A percentile compares a stretch with the other conserved stretches of the same genome.
Evolutionary conservation across 2,113 vertebrate genomes (phyloP).

Genomic region (Fulmarus glacialis): DNA sequence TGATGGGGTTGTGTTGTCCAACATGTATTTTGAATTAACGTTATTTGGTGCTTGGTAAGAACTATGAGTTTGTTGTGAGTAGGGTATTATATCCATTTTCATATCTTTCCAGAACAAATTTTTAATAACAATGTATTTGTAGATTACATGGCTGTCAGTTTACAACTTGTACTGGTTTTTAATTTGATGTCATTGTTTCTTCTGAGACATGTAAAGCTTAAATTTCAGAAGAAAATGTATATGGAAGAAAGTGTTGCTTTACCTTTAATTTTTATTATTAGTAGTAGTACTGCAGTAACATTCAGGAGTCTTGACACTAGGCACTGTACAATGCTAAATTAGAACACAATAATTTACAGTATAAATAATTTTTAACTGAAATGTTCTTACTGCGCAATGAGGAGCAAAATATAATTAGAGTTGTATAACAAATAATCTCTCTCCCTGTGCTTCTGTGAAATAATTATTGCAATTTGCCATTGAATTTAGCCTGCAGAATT

Average conservation of each 20-base stretch:
- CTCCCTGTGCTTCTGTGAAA: not conserved
- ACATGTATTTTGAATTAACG: not conserved
- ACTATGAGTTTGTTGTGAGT: not conserved
- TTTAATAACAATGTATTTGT: not conserved
- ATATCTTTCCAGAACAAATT: not conserved
- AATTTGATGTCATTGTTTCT: not conserved
- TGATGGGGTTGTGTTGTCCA: not conserved
- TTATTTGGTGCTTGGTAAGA: not conserved
- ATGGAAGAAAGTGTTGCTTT: not conserved
- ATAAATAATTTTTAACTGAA: not conserved
- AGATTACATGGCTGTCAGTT: accelerated
- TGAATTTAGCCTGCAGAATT: not conserved
- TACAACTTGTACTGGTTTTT: not conserved
- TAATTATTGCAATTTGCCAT: not conserved
- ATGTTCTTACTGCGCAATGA: not conserved
- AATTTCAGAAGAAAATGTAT: not conserved
- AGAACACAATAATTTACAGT: not conserved
- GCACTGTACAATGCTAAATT: not conserved
- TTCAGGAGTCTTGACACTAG: not conserved
- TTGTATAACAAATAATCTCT: not conserved
- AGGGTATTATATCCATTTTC: not conserved
- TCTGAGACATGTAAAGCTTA: not conserved
- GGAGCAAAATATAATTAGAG: not conserved
- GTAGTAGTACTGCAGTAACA: not conserved
- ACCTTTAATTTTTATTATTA: not conserved